Base-by-base conservation (phyloP, 2,888 invertebrate genomes). In the Hirudinaria manillensis region DNA sequence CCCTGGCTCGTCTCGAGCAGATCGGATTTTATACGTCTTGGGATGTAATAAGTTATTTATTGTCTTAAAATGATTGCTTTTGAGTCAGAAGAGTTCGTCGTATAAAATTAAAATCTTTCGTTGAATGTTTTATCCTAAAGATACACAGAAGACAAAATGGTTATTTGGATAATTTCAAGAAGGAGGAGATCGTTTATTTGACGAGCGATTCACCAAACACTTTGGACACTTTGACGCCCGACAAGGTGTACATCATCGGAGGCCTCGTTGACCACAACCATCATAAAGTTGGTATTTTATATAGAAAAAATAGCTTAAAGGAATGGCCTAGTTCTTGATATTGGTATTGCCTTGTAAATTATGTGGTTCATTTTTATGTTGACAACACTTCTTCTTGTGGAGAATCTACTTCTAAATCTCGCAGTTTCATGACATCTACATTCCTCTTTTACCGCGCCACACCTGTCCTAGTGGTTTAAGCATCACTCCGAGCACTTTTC, bases 261-360 rank as follows among this genome's bases (percentile, higher is more conserved):
- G 99, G 97, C 36, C 87, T 99, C 67, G 95, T 99, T 0, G 99
- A 99, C 87, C 98, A 99, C 84, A 99, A 99, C 87, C 89, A 91
- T 80, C 92, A 95, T 80, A 98, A 97, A 77, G 80, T 79, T 34
- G 21, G 53, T 45, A 45, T 45, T 45, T 45, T 45, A 16, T 10
- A 45, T 1, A 24, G 55, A 16, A 53, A 53, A 16, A 16, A 53
- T 53, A 16, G 55, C 21, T 53, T 53, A 16, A 53, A 16, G 16
- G 21, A 53, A 53, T 53, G 21, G 55, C 16, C 55, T 53, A 16
- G 16, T 16, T 16, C 16, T 16, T 53, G 16, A 53, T 21, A 21
- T 16, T 16, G 16, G 21, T 53, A 53, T 16, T 53, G 55, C 16
- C 55, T 53, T 53, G 21, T 16, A 53, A 16, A 16, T 53, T 53